These are phyloP conservation scores for Tanytarsus gracilentus DNA, from an alignment of 2,888 invertebrate species.

Conservation along the genomic window DNA sequence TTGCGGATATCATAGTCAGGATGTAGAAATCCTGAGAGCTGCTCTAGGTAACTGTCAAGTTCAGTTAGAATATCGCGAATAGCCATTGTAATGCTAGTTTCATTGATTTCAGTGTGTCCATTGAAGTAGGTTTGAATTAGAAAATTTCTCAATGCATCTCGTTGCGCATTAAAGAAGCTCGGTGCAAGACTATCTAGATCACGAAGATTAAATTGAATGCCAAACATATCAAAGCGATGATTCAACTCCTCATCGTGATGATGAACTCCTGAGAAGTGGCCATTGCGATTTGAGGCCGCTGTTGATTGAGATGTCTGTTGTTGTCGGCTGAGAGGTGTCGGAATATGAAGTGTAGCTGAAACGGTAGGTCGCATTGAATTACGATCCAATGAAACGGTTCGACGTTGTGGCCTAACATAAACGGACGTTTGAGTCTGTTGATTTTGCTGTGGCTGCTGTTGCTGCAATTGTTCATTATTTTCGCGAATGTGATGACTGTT, in stretches of 20 bases:
- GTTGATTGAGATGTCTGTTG: conserved; percentile 26
- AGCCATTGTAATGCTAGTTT: background rate
- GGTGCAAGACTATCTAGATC: conserved; percentile 31
- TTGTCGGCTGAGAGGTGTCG: conserved; percentile 31
- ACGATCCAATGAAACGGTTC: conserved; percentile 14
- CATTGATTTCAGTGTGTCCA: conserved; percentile 19
- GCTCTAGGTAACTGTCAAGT: conserved; percentile 3
- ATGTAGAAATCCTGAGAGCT: background rate
- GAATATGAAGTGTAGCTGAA: conserved; percentile 29
- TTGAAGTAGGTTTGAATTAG: conserved; percentile 34
- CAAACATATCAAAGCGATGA: conserved; percentile 31
- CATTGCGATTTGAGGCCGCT: conserved; percentile 24
- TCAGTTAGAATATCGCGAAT: conserved; percentile 14
- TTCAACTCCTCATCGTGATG: conserved; percentile 30
- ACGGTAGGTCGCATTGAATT: conserved; percentile 30
- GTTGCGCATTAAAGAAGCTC: conserved; percentile 34
- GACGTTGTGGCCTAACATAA: background rate
- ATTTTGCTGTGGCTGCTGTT: conserved; percentile 19
- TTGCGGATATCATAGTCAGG: conserved; percentile 37
- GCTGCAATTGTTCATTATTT: conserved; percentile 13
- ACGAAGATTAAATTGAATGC: conserved; percentile 31
- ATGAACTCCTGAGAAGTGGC: conserved; percentile 31
- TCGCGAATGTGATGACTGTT: conserved; percentile 59
- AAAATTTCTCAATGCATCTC: conserved; percentile 36
- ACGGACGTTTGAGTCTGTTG: conserved; percentile 19